phyloP scores from a whole-genome alignment of 2,888 invertebrate species.

The Papilio demoleus region DNA sequence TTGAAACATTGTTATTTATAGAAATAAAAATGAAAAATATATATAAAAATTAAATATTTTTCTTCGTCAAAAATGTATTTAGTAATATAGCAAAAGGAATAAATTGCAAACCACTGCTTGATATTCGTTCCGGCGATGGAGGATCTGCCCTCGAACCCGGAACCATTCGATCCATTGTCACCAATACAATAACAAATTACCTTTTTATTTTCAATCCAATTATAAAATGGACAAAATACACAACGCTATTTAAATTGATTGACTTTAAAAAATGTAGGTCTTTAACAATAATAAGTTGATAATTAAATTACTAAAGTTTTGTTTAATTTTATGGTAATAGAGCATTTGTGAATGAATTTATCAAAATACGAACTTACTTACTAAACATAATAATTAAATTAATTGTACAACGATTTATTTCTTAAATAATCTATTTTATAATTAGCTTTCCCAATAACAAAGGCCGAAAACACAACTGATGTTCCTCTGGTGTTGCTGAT shows the following conservation, averaged over 20 bases:
- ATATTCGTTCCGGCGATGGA: neutral
- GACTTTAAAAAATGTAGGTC: neutral
- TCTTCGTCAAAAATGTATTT: too few relatives aligned
- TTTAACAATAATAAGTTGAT: neutral
- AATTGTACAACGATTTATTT: too few relatives aligned
- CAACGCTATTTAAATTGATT: slow-evolving; percentile 6
- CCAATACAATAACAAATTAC: slow-evolving; percentile 14
- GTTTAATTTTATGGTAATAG: neutral
- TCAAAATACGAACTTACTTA: neutral
- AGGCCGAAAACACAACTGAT: too few relatives aligned
- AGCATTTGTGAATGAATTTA: neutral
- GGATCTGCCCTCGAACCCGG: slow-evolving; percentile 18
- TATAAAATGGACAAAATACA: slow-evolving; percentile 4
- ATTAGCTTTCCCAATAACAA: too few relatives aligned
- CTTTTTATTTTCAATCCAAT: slow-evolving; percentile 14
- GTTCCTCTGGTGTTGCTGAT: too few relatives aligned
- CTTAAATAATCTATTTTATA: too few relatives aligned
- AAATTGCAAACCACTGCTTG: neutral
- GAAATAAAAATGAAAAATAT: too few relatives aligned
- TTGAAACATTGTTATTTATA: neutral
- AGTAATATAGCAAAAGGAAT: neutral
- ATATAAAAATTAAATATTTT: neutral
- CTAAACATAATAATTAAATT: too few relatives aligned
- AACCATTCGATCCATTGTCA: slow-evolving; percentile 13
- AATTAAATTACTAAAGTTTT: neutral